Evolutionary conservation across 2,113 vertebrate genomes (phyloP).

Genomic region (Vicugna pacos): DNA sequence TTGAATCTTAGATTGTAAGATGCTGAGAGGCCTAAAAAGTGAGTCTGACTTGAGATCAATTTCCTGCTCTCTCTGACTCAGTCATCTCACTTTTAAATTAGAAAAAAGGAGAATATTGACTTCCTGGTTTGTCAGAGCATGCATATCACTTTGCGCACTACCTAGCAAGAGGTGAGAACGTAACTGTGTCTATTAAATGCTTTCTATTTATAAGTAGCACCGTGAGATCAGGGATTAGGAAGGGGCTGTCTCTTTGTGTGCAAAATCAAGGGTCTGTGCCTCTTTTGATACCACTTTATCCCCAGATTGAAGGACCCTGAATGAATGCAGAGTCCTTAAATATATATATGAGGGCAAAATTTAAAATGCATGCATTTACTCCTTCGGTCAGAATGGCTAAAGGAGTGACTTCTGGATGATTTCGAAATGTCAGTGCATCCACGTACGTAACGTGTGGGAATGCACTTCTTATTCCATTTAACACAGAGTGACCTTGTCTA

Average conservation of each 20-base stretch:
- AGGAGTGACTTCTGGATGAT: constrained; percentile 82
- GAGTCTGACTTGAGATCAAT: not conserved
- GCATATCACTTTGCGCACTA: not conserved
- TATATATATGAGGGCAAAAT: not conserved
- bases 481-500: constrained; percentile 83
- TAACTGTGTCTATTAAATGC: not conserved
- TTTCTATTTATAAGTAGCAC: not conserved
- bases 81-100: not conserved
- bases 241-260: not conserved
- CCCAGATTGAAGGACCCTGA: not conserved
- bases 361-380: not conserved
- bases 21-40: not conserved
- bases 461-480: constrained; percentile 82
- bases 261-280: not conserved
- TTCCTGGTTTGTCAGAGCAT: not conserved
- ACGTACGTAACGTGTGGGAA: constrained; percentile 76
- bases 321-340: not conserved
- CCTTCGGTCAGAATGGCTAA: constrained; percentile 28
- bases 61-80: not conserved
- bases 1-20: not conserved
- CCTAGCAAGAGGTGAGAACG: not conserved
- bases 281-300: not conserved
- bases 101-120: not conserved
- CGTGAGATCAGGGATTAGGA: not conserved
- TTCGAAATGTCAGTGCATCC: constrained; percentile 83